phyloP scores from a whole-genome alignment of 2,888 invertebrate species.

The Pachydiplax longipennis region DNA sequence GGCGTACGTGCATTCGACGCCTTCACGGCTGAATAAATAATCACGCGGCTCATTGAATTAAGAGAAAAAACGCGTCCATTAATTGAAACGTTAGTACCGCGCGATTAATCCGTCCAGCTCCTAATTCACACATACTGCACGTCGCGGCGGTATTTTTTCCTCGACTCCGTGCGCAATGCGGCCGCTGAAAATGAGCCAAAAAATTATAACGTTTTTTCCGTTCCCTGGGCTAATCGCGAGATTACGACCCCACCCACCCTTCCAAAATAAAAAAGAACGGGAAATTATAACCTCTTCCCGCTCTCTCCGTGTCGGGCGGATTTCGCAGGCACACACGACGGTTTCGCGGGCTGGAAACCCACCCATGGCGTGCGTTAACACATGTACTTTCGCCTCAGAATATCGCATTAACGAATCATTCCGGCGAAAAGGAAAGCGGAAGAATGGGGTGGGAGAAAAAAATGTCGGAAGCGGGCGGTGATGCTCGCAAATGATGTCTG shows the following conservation, averaged over 20 bases:
- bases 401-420: neutral
- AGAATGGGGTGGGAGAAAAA: neutral
- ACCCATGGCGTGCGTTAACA: neutral
- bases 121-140: too few species aligned
- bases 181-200: neutral
- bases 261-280: neutral
- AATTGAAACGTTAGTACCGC: too few species aligned
- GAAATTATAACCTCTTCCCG: too few species aligned
- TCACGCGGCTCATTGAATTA: too few species aligned
- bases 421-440: neutral
- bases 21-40: too few species aligned
- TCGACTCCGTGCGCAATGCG: neutral
- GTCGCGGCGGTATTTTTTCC: too few species aligned
- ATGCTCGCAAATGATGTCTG: neutral
- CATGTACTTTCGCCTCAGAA: neutral
- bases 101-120: too few species aligned
- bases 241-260: neutral
- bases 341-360: neutral
- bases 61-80: too few species aligned
- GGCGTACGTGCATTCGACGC: too few species aligned
- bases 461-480: neutral
- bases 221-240: neutral
- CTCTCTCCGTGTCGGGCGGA: neutral
- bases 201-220: neutral
- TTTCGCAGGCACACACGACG: neutral